Percentiles rank a stretch among this genome's conserved stretches.
phyloP scores from a whole-genome alignment of 2,113 vertebrate genomes.

The Sigmodon hispidus region DNA sequence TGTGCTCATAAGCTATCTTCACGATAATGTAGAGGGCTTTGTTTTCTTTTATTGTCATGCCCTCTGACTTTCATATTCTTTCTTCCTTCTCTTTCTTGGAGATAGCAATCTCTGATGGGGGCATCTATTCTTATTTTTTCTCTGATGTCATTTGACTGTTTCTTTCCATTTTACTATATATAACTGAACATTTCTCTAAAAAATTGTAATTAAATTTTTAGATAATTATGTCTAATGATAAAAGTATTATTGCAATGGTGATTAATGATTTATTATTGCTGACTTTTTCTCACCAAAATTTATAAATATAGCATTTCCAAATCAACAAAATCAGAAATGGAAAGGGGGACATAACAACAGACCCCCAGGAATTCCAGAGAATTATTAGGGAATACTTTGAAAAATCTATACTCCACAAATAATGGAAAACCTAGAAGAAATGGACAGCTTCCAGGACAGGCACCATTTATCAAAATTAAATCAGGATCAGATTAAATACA shows the following conservation, averaged over 20 bases:
- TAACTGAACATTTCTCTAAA: constrained; percentile 36
- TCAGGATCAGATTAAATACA: too few relatives aligned
- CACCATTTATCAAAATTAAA: too few relatives aligned
- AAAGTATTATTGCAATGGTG: background rate
- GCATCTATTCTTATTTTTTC: constrained; percentile 23
- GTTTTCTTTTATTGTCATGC: background rate
- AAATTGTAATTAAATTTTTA: background rate
- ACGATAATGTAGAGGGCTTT: background rate
- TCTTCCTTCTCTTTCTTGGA: background rate
- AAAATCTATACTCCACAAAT: too few relatives aligned
- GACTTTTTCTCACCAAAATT: background rate
- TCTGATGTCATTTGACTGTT: constrained; percentile 64
- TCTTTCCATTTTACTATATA: constrained; percentile 16
- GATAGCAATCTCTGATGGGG: too few relatives aligned
- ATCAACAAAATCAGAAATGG: too few relatives aligned
- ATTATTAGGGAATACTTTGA: too few relatives aligned
- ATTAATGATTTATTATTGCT: background rate
- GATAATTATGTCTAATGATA: constrained; percentile 40
- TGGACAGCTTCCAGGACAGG: too few relatives aligned
- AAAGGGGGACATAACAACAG: too few relatives aligned
- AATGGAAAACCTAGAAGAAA: too few relatives aligned
- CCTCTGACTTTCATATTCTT: background rate
- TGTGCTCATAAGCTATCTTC: background rate
- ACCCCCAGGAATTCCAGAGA: too few relatives aligned
- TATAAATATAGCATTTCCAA: background rate